Base-by-base conservation (phyloP, 2,797 vertebrate genomes). In the Eulemur mongoz region DNA sequence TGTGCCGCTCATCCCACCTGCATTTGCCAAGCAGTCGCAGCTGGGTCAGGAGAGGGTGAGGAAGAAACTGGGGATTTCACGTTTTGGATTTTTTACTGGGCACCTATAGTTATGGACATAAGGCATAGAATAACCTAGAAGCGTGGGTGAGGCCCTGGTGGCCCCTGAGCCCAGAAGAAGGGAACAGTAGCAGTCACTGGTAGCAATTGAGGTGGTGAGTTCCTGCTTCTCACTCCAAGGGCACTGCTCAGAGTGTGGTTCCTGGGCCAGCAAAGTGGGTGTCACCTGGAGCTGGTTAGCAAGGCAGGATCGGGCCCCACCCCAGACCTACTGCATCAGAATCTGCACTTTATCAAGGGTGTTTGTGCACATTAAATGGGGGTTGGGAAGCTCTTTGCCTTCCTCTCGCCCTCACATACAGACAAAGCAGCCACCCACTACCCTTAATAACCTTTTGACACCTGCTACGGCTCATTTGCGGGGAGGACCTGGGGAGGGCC, bases 111-210 rank as follows among this genome's bases (percentile, higher is more conserved):
- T 17, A 7, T 45, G 35, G 30, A 11, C 65, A 45, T 59, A 73
- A 92, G 32, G 11, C 38, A 8, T 63, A 45, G 69, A 85, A 72
- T 85, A 81, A 75, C 79, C 20, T 67, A 48, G 78, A 93, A 54
- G 35, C 8, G 2, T 59, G 22, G 17, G 45, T 14, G 23, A 83
- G 35, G 7, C 8, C 65, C 27, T 73, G 13, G 50, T 65, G 81
- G 48, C 70, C n/a, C 32, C 78, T 48, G 72, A 76, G 14, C 54
- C 14, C 69, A 43, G 18, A 65, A 32, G 5, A 25, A 76, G 22
- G 22, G 61, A 90, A 35, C 54, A 23, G 40, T 12, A 20, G 45
- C 65, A 81, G 84, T n/a, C 81, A 30, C 40, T 43, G 32, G 15
- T 40, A 38, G 32, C n/a, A 15, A n/a, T 1, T 40, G 57, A 82